These are phyloP conservation scores for Sinella curviseta DNA, from an alignment of 1,140 invertebrate species.

Conservation along the genomic window DNA sequence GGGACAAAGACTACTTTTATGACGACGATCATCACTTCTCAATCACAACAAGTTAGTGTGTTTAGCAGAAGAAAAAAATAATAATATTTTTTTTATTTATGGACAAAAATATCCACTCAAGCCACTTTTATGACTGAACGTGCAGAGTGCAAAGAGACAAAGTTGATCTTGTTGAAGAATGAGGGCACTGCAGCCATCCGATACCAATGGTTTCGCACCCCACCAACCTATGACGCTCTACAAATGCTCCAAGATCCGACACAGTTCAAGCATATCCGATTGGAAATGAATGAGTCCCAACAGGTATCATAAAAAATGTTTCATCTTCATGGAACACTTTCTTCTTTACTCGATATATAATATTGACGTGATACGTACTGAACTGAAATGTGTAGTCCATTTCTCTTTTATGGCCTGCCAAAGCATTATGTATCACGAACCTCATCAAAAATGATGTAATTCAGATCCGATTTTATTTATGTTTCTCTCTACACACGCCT, in stretches of 20 bases:
- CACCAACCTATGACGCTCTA: constrained; percentile 34
- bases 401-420: too few species aligned
- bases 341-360: too few species aligned
- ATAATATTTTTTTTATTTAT: neutral
- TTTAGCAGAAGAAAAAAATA: neutral
- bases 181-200: constrained; percentile 39
- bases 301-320: too few species aligned
- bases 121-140: too few species aligned
- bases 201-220: constrained; percentile 39
- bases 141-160: constrained; percentile 31
- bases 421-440: too few species aligned
- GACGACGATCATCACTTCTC: neutral
- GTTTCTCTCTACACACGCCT: too few species aligned
- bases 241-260: constrained; percentile 25
- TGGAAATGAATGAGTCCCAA: neutral
- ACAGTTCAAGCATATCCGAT: neutral
- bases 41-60: constrained; percentile 12
- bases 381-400: too few species aligned
- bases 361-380: too few species aligned
- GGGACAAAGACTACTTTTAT: neutral
- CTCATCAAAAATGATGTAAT: too few species aligned
- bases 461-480: too few species aligned
- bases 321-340: too few species aligned
- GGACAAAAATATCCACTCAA: neutral
- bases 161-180: constrained; percentile 32